Base-by-base conservation (phyloP, 92 coral and sea anemone genomes). In the Actinostola sp. region DNA sequence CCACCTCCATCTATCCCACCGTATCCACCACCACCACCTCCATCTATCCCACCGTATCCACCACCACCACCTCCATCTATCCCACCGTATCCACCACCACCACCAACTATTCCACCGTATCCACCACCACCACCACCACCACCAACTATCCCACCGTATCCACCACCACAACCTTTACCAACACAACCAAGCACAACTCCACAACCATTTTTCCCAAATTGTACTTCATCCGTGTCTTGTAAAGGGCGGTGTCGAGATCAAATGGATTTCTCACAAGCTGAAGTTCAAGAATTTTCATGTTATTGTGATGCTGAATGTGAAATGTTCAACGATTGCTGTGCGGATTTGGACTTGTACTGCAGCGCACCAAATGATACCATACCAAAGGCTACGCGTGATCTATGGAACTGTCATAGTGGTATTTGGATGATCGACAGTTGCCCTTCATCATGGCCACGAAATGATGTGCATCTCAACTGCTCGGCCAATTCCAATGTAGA, bases 341-440 rank as follows among this genome's bases (percentile, higher is more conserved):
- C 71, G 8, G 71, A 65, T 53, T 65, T 13, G 14, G 71, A 65
- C 26, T 9, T 1, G n/a, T 65, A 6, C 50, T 65, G 71, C n/a
- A 61, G 29, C 29, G 24, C 48, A 14, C 8, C 65, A 32, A 32
- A n/a, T 14, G 24, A 11, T 32, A 20, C 60, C 4, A 53, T 25
- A 3, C 2, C 54, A 9, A 48, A 48, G 2, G 21, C 13, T n/a
- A 48, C 19, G 54, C 54, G 13, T 17, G 8, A 3, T 48, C 19
- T 48, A 48, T 48, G 54, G 54, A 3, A 17, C 51, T 64, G 75
- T n/a, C 82, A 90, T 44, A 77, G 75, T 12, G 92, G 84, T 14
- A 62, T 52, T 38, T 71, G 77, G 77, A 74, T 74, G 80, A 74
- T 74, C 11, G 0, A 25, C 0, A 24, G 34, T 1, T 74, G 80